Conservation (phyloP, 1,140 invertebrate species). For the Scaptodrosophila lebanonensis region DNA sequence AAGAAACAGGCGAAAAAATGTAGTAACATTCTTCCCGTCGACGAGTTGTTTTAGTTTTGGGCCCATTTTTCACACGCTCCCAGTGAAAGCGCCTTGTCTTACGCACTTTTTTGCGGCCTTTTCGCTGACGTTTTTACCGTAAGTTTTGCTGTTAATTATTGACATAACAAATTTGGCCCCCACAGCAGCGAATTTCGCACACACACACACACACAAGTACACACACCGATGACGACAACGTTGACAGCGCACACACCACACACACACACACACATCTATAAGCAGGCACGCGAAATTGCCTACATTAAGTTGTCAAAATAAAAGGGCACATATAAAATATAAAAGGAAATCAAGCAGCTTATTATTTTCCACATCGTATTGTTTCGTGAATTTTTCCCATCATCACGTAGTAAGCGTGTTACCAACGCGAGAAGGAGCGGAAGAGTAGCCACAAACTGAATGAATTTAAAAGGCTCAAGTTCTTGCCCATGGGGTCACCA, state of each 20-base stretch:
- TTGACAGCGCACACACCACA: slow-evolving; percentile 20
- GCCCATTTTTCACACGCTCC: too few species aligned
- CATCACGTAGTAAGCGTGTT: too few species aligned
- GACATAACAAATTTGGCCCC: slow-evolving; percentile 64
- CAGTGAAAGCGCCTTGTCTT: slow-evolving; percentile 8
- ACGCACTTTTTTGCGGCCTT: slow-evolving; percentile 40
- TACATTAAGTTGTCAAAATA: slow-evolving; percentile 40
- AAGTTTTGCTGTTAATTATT: slow-evolving; percentile 61
- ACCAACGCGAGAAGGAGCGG: not conserved
- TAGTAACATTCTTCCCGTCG: too few species aligned
- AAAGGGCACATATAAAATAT: slow-evolving; percentile 16
- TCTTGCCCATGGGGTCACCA: too few species aligned
- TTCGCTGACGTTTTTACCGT: slow-evolving; percentile 1
- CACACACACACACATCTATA: slow-evolving; percentile 10
- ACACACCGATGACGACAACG: slow-evolving; percentile 44
- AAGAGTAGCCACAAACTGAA: slow-evolving; percentile 9
- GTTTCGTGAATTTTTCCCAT: slow-evolving; percentile 33
- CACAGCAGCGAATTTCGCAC: slow-evolving; percentile 10
- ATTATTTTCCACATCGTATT: slow-evolving; percentile 39
- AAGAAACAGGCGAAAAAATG: slow-evolving; percentile 8
- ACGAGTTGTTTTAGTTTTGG: too few species aligned
- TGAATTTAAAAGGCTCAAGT: too few species aligned
- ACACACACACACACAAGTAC: too few species aligned
- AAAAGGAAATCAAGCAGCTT: slow-evolving; percentile 33
- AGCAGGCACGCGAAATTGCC: slow-evolving; percentile 47